Evolutionary conservation across 1,140 invertebrate genomes (phyloP).

Genomic region (Penaeus indicus): DNA sequence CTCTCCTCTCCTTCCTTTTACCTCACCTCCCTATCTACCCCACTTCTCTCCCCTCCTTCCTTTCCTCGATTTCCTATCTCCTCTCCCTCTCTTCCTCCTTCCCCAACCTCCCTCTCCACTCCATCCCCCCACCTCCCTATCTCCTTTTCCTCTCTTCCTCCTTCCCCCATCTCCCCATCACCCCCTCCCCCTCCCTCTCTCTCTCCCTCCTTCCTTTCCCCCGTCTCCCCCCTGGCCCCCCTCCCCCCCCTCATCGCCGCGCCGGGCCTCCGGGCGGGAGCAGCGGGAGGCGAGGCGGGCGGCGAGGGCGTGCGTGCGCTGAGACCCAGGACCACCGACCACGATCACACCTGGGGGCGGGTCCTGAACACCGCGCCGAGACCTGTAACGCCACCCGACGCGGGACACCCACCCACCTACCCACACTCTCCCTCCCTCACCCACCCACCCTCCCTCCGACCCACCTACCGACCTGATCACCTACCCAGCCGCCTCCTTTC

Average conservation of each 20-base stretch:
- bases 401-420: neutral
- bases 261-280: neutral
- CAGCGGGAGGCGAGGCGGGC: neutral
- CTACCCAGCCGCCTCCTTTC: no score
- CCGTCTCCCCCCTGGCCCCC: neutral
- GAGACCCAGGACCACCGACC: conserved; percentile 7
- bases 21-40: no score
- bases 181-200: neutral
- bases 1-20: no score
- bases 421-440: neutral
- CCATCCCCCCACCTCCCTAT: neutral
- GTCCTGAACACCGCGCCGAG: neutral
- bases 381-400: neutral
- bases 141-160: no score
- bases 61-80: no score
- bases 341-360: conserved; percentile 32
- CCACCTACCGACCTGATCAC: no score
- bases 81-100: neutral
- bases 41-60: no score
- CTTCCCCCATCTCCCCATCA: neutral
- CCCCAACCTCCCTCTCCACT: no score
- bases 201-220: neutral
- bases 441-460: no score
- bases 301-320: neutral
- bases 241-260: neutral